Evolutionary conservation across 2,888 invertebrate genomes (phyloP).

Genomic region (Lysandra bellargus): DNA sequence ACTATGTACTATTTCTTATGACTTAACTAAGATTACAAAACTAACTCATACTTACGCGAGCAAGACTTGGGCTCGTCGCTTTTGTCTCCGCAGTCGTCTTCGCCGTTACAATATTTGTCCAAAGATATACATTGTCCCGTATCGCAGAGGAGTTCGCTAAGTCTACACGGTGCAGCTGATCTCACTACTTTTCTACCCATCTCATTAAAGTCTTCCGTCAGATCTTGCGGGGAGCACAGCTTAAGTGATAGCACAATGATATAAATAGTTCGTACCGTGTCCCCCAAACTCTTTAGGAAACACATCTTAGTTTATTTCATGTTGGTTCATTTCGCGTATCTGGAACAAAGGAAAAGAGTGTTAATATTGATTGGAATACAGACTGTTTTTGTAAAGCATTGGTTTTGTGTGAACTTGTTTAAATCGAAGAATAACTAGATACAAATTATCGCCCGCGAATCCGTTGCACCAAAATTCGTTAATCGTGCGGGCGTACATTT

Average conservation of each 20-base stretch:
- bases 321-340: slow-evolving; percentile 48
- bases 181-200: slow-evolving; percentile 56
- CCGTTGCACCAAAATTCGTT: background rate
- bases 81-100: slow-evolving; percentile 88
- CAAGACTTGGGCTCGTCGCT: slow-evolving; percentile 88
- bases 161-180: slow-evolving; percentile 68
- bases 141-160: slow-evolving; percentile 82
- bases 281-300: slow-evolving; percentile 60
- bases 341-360: slow-evolving; percentile 53
- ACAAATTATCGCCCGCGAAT: too few relatives aligned
- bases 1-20: too few relatives aligned
- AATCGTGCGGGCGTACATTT: background rate
- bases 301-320: slow-evolving; percentile 65
- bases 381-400: background rate
- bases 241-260: slow-evolving; percentile 70
- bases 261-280: slow-evolving; percentile 65
- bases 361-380: background rate
- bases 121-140: slow-evolving; percentile 85
- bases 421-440: background rate
- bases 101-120: slow-evolving; percentile 88
- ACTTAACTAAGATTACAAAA: too few relatives aligned
- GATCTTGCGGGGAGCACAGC: slow-evolving; percentile 71
- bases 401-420: background rate
- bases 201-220: slow-evolving; percentile 71
- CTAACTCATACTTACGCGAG: slow-evolving; percentile 83